Base-by-base conservation (phyloP, 1,140 invertebrate genomes). In the Triops cancriformis region DNA sequence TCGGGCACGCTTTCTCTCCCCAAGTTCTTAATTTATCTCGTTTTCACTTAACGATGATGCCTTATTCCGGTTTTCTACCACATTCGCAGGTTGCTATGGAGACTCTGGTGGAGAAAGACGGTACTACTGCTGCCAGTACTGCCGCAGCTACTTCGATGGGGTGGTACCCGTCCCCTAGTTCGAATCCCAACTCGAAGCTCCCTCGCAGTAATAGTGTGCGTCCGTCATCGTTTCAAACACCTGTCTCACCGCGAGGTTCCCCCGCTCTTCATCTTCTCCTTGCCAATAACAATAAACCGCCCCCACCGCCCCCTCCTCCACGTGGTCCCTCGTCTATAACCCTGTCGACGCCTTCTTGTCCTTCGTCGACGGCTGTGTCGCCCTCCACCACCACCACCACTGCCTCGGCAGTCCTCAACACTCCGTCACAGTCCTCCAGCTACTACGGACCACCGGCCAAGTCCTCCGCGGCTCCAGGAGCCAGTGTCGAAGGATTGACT, bases 281-380 rank as follows among this genome's bases (percentile, higher is more conserved):
- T 64, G 51, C 51, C 51, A 64, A 64, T 64, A 64, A 64, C 11
- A 64, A 64, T 64, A 64, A 64, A 23, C 51, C 51, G 51, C 51
- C 51, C 23, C 51, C 51, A 64, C 51, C 51, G 5, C n/a, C 51
- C 7, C 51, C 51, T 64, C 51, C 51, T 64, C 51, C 51, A 64
- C 51, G 51, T 64, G 51, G 51, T 23, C 51, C 51, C 18, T 64
- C 51, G 51, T n/a, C 51, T 64, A 23, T 64, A 64, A 64, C 51
- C 51, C 51, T 64, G 51, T 64, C 51, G 51, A 64, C 51, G 51
- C 51, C 51, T 64, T 23, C 51, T 4, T 64, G 51, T 64, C 51
- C 51, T 64, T 64, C 51, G 51, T n/a, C 51, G 51, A 64, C 51
- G 14, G 23, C 51, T 64, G 23, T 37, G 31, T 37, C 31, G 31